phyloP scores from a whole-genome alignment of 2,888 invertebrate genomes.

The Pyrocoelia pectoralis region DNA sequence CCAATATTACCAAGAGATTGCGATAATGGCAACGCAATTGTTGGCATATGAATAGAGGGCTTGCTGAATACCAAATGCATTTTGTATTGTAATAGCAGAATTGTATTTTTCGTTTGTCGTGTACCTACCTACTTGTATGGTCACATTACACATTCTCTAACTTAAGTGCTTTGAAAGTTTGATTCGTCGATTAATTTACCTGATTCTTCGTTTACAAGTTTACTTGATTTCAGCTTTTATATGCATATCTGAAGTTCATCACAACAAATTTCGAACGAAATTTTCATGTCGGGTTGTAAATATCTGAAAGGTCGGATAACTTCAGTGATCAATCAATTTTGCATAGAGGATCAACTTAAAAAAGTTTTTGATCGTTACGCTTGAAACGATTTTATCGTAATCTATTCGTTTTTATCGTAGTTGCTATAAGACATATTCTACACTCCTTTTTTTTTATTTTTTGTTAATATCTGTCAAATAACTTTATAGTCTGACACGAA shows the following conservation, averaged over 20 bases:
- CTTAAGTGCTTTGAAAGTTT: too few relatives aligned
- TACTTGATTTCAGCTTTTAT: not conserved
- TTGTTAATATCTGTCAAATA: conserved; percentile 12
- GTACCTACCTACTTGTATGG: conserved; percentile 42
- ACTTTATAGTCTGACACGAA: not conserved
- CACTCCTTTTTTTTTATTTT: not conserved
- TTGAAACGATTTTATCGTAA: not conserved
- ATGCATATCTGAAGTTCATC: not conserved
- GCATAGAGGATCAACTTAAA: not conserved
- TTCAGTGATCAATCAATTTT: conserved; percentile 8
- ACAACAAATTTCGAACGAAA: not conserved
- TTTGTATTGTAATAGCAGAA: conserved; percentile 47
- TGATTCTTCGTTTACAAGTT: not conserved
- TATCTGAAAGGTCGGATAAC: conserved; percentile 8
- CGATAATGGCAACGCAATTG: conserved; percentile 49
- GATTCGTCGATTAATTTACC: too few relatives aligned
- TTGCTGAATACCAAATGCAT: conserved; percentile 46
- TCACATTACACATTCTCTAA: conserved; percentile 37
- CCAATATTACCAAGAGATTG: conserved; percentile 52
- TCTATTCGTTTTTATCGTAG: conserved; percentile 1
- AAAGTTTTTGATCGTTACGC: conserved; percentile 8
- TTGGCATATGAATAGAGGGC: conserved; percentile 45
- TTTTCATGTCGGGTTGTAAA: conserved; percentile 1
- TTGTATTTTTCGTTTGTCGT: conserved; percentile 45
- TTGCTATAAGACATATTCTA: not conserved